phyloP scores from a whole-genome alignment of 2,888 invertebrate species.

The Drosophila greeni region DNA sequence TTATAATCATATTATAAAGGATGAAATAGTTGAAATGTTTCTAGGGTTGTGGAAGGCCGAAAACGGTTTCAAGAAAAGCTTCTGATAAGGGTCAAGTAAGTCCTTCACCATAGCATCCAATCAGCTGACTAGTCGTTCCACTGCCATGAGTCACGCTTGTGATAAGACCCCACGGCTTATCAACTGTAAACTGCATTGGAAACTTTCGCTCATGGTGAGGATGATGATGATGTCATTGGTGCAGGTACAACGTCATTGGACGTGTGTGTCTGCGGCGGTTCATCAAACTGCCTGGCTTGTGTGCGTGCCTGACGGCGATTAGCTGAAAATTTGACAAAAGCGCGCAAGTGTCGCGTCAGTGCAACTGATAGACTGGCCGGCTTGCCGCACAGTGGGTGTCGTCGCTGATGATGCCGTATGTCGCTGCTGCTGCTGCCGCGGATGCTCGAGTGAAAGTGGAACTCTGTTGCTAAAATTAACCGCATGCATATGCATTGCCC shows the following conservation, averaged over 20 bases:
- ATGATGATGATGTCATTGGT: slow-evolving; percentile 44
- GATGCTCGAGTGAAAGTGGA: slow-evolving; percentile 72
- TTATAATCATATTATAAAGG: too few relatives aligned
- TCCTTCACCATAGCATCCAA: too few relatives aligned
- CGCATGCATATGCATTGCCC: slow-evolving; percentile 47
- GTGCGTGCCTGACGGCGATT: slow-evolving; percentile 46
- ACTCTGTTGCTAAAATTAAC: slow-evolving; percentile 76
- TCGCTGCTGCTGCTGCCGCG: slow-evolving; percentile 49
- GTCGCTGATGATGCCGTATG: slow-evolving; percentile 28
- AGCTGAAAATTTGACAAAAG: slow-evolving; percentile 71
- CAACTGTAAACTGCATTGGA: slow-evolving; percentile 34
- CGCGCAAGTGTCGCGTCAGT: slow-evolving; percentile 62
- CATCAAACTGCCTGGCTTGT: slow-evolving; percentile 60
- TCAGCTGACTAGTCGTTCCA: slow-evolving; percentile 48
- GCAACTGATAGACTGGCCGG: slow-evolving; percentile 17
- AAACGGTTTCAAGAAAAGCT: neutral
- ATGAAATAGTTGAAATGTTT: too few relatives aligned
- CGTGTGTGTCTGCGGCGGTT: slow-evolving; percentile 49
- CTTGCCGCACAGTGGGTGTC: slow-evolving; percentile 23
- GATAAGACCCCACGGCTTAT: slow-evolving; percentile 17
- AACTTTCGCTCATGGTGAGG: slow-evolving; percentile 39
- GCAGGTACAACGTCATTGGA: slow-evolving; percentile 45
- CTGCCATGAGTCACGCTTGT: slow-evolving; percentile 24
- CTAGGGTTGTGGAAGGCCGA: too few relatives aligned
- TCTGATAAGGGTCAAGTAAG: neutral